phyloP scores from a whole-genome alignment of 2,888 invertebrate genomes.

The Cerceris rybyensis region DNA sequence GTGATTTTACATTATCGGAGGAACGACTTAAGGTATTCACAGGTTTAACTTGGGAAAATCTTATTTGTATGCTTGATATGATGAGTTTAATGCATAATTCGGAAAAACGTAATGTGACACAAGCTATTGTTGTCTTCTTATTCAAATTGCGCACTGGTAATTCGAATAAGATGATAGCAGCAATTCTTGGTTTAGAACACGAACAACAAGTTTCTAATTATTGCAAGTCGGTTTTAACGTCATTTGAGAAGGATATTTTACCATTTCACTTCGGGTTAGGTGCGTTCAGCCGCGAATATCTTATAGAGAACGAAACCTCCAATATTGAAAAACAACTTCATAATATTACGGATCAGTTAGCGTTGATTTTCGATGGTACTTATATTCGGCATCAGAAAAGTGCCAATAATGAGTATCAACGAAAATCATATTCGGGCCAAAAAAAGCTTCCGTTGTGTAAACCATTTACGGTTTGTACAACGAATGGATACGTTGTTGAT shows the following conservation, averaged over 20 bases:
- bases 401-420: conserved; percentile 54
- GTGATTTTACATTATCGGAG: background rate
- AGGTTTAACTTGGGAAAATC: background rate
- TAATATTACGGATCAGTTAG: conserved; percentile 38
- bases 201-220: conserved; percentile 57
- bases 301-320: conserved; percentile 17
- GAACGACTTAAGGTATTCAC: background rate
- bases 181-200: conserved; percentile 38
- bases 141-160: conserved; percentile 55
- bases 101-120: background rate
- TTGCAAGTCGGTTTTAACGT: conserved; percentile 46
- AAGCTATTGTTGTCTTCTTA: conserved; percentile 8
- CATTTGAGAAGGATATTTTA: conserved; percentile 62
- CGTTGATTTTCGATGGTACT: conserved; percentile 56
- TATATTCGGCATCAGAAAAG: conserved; percentile 60
- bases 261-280: conserved; percentile 5
- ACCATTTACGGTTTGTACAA: conserved; percentile 66
- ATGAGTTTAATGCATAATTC: conserved; percentile 4
- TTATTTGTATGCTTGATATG: background rate
- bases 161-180: conserved; percentile 45
- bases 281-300: too few relatives aligned
- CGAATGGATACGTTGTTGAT: conserved; percentile 61
- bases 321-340: conserved; percentile 38
- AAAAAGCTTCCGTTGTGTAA: conserved; percentile 67
- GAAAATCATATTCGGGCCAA: conserved; percentile 59